A percentile compares a stretch with the other conserved stretches of the same genome.
Evolutionary conservation across 2,797 vertebrate species (phyloP).

Genomic region (Ispidina picta): DNA sequence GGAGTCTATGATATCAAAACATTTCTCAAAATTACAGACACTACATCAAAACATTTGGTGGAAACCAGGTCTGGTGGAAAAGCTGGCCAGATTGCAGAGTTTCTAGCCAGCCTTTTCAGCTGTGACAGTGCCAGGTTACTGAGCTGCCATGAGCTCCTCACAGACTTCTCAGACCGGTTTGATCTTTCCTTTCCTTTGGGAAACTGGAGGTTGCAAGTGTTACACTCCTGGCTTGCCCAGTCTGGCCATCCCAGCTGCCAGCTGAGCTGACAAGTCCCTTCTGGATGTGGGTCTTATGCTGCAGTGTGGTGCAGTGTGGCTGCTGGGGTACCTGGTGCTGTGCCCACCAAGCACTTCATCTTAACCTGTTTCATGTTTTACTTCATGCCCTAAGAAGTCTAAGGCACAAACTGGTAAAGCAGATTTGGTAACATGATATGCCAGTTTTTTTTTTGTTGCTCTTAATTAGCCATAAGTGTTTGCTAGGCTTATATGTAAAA

Average conservation of each 20-base stretch:
- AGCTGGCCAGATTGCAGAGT: background rate
- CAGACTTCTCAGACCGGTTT: background rate
- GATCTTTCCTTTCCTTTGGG: background rate
- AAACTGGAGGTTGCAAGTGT: background rate
- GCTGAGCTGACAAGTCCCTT: background rate
- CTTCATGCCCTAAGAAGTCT: background rate
- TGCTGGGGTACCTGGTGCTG: background rate
- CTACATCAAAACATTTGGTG: background rate
- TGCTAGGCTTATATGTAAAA: background rate
- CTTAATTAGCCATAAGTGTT: background rate
- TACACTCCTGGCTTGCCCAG: rapidly evolving
- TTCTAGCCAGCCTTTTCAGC: background rate
- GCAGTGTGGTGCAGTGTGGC: rapidly evolving
- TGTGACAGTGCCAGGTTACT: background rate
- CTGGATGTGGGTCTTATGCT: rapidly evolving
- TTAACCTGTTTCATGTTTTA: background rate
- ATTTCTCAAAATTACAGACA: background rate
- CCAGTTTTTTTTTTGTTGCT: background rate
- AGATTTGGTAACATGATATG: background rate
- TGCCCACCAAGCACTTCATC: background rate
- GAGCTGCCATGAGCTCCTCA: background rate
- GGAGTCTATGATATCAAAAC: conserved; percentile 1
- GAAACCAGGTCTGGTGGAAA: conserved; percentile 14
- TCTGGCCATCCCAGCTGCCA: background rate
- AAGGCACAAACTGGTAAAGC: background rate